A percentile compares a stretch with the other conserved stretches of the same genome.
Conservation (phyloP, 2,888 invertebrate species). For the Prosopocoilus inquinatus region DNA sequence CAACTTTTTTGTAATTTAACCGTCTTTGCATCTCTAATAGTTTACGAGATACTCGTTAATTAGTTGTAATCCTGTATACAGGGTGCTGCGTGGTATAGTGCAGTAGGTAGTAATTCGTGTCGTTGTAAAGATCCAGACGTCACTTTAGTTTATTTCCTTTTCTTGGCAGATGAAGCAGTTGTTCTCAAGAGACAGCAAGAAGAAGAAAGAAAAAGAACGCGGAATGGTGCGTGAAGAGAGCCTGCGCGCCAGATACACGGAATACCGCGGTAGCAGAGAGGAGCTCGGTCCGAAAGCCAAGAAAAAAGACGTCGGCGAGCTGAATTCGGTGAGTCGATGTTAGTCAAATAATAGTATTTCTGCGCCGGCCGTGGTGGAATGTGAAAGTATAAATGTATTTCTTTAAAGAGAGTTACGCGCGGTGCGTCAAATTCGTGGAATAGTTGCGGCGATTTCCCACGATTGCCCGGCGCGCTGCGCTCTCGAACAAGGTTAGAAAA, state of each 20-base stretch:
- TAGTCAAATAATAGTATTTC: neutral
- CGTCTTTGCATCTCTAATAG: too few species aligned
- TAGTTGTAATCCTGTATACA: too few species aligned
- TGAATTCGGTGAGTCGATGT: constrained; percentile 39
- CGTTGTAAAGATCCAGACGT: neutral
- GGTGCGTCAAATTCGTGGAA: constrained; percentile 20
- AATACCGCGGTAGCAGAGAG: constrained; percentile 54
- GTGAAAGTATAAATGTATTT: neutral
- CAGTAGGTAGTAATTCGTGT: too few species aligned
- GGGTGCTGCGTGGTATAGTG: too few species aligned
- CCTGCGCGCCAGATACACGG: constrained; percentile 57
- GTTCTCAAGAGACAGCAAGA: constrained; percentile 70
- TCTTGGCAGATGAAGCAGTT: constrained; percentile 65
- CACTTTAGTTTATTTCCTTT: neutral
- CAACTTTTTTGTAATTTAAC: too few species aligned
- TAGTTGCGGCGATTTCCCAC: constrained; percentile 25
- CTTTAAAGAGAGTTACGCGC: neutral
- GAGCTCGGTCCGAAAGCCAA: constrained; percentile 39
- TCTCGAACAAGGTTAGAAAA: constrained; percentile 28
- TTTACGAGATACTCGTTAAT: too few species aligned
- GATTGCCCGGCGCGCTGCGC: constrained; percentile 12
- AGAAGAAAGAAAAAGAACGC: constrained; percentile 55
- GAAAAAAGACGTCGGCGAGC: constrained; percentile 50
- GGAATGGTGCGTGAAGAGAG: constrained; percentile 57
- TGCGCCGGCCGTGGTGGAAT: neutral